phyloP scores from a whole-genome alignment of 2,797 vertebrate species.

The Oreortyx pictus region DNA sequence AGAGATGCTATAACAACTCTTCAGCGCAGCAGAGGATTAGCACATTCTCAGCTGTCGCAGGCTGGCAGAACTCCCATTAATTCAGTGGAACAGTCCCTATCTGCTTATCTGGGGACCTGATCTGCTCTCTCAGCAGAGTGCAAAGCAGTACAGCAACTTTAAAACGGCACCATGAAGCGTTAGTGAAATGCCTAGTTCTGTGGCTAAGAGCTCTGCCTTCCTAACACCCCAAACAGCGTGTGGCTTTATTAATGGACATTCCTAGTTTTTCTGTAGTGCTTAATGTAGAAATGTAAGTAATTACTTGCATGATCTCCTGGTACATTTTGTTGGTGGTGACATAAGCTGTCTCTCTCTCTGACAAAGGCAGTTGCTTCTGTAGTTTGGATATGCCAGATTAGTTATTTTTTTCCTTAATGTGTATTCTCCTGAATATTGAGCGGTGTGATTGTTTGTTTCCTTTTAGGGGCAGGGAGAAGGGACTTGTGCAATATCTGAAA shows the following conservation, averaged over 20 bases:
- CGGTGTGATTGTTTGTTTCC: neutral
- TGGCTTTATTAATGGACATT: neutral
- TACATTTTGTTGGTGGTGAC: neutral
- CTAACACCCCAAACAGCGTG: neutral
- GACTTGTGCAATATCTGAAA: slow-evolving; percentile 52
- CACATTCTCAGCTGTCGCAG: slow-evolving; percentile 2
- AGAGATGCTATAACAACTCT: neutral
- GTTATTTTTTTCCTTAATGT: neutral
- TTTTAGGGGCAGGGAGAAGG: slow-evolving; percentile 47
- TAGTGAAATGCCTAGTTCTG: neutral
- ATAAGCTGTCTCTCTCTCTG: neutral
- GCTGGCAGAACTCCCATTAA: slow-evolving; percentile 40
- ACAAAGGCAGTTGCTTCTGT: neutral
- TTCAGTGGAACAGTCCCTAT: neutral
- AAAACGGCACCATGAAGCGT: neutral
- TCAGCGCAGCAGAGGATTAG: slow-evolving; percentile 4
- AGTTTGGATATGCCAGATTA: neutral
- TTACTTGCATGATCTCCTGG: neutral
- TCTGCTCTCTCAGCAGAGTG: neutral
- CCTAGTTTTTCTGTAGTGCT: neutral
- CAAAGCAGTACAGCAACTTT: neutral
- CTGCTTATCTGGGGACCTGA: slow-evolving; percentile 48
- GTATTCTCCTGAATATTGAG: neutral
- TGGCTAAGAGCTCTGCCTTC: neutral
- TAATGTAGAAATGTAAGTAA: neutral